Base-by-base conservation (phyloP, 2,888 invertebrate species). In the Conus canariensis region DNA sequence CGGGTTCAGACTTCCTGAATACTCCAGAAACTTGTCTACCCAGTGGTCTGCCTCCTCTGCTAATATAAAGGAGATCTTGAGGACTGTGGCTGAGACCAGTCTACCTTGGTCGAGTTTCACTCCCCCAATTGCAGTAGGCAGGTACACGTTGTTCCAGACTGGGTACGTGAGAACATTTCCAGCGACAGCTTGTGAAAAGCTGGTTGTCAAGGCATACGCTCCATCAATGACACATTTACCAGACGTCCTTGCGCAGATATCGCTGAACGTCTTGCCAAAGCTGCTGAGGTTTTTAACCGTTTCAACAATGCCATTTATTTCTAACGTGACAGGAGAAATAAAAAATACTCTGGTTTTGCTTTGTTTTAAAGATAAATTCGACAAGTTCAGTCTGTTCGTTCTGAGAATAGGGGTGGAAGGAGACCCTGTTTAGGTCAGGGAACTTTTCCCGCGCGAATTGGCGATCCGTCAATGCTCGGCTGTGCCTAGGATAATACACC, bases 391-490 rank as follows among this genome's bases (percentile, higher is more conserved):
- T 80, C 58, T 64, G 30, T 19, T 87, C 85, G 59, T 80, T 88
- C 45, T 82, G 85, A 87, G 91, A 90, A 45, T 91, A 88, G 6
- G 82, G 56, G 77, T 90, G 58, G 85, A 89, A 92, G 83, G 90
- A 90, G 59, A 74, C 80, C n/a, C 85, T 90, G 25, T 89, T 90
- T 70, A 82, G 74, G 83, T 92, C 91, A 5, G 91, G 90, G 59
- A 92, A 92, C 16, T 86, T 90, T 25, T 88, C 86, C 58, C 86
- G 64, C 16, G 90, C 88, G 6, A 45, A 30, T 9, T 87, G 59
- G 70, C 93, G 86, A 80, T 94, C 93, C n/a, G 70, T n/a, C 56
- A 91, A 85, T 22, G 94, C 93, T 12, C 91, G 90, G 87, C 93
- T 93, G 87, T 91, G 86, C 74, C 70, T 89, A 59, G 90, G 94